phyloP scores from a whole-genome alignment of 2,113 vertebrate species.

The Dicerorhinus sumatrensis region DNA sequence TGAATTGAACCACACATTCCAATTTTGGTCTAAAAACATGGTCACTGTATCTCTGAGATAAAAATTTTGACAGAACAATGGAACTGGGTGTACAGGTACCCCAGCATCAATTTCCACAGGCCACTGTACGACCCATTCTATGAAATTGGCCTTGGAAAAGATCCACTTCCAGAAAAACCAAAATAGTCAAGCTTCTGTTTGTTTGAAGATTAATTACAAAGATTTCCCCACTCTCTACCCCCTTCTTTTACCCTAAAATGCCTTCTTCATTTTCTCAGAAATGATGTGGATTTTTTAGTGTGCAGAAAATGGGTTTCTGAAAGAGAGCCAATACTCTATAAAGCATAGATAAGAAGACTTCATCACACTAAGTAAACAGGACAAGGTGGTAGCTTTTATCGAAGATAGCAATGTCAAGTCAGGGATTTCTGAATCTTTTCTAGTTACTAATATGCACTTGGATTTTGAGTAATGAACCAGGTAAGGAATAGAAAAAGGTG shows the following conservation, averaged over 20 bases:
- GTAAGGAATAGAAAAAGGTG: background rate
- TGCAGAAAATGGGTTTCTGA: background rate
- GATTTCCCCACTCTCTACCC: background rate
- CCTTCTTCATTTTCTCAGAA: conserved; percentile 20
- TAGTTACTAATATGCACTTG: background rate
- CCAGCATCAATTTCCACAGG: background rate
- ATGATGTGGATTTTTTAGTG: background rate
- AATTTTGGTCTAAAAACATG: background rate
- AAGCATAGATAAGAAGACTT: background rate
- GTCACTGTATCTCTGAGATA: background rate
- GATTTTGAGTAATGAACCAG: background rate
- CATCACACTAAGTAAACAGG: background rate
- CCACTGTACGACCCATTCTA: background rate
- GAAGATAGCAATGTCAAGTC: background rate
- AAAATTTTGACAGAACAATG: background rate
- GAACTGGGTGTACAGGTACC: background rate
- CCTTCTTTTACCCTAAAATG: conserved; percentile 6
- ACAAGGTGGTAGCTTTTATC: background rate
- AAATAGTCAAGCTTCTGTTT: background rate
- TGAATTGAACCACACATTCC: background rate
- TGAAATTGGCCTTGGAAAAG: background rate
- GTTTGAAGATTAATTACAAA: conserved; percentile 37
- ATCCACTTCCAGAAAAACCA: conserved; percentile 4
- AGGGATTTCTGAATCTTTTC: background rate
- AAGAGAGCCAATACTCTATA: background rate